Base-by-base conservation (phyloP, 2,113 vertebrate species). In the Gopherus flavomarginatus region DNA sequence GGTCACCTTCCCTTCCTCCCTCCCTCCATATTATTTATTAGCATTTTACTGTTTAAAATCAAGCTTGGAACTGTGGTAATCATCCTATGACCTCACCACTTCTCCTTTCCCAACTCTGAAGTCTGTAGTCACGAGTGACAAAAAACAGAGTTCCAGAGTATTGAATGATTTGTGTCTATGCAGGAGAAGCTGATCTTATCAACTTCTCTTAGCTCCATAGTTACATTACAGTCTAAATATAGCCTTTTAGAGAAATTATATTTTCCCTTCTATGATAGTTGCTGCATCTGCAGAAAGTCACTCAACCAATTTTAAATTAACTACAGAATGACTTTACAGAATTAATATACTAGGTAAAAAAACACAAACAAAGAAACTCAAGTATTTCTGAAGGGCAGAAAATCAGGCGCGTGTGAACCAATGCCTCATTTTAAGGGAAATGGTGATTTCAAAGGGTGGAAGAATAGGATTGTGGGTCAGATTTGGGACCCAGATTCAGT, bases 161-260 rank as follows among this genome's bases (percentile, higher is more conserved):
- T 38, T 94, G 83, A 94, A 54, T 80, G 89, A 69, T 82, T 22
- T 47, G 38, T 57, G 50, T 88, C 27, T 57, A 44, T 90, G 83
- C 29, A 85, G 21, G 6, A 91, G 92, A 29, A 94, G 47, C 31
- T 90, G 80, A 87, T 95, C 12, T 89, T 56, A n/a, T 13, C 2
- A 52, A 81, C 22, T 85, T 83, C 0, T 81, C 42, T 81, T 81
- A 92, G n/a, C 50, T 94, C 5, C 53, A 47, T 80, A 35, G 5
- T 79, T 96, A 69, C 6, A 14, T 42, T 88, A 78, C 11, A 38
- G 57, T 84, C 53, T 85, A 91, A 95, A 90, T 93, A 82, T 44
- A 85, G 13, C 27, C 69, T 93, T 9, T 38, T 35, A 19, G 59
- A 77, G 54, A 53, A 47, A 47, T 19, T 81, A 1, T 44, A 42